Conservation (phyloP, 2,113 vertebrate species). For the Vidua chalybeata region DNA sequence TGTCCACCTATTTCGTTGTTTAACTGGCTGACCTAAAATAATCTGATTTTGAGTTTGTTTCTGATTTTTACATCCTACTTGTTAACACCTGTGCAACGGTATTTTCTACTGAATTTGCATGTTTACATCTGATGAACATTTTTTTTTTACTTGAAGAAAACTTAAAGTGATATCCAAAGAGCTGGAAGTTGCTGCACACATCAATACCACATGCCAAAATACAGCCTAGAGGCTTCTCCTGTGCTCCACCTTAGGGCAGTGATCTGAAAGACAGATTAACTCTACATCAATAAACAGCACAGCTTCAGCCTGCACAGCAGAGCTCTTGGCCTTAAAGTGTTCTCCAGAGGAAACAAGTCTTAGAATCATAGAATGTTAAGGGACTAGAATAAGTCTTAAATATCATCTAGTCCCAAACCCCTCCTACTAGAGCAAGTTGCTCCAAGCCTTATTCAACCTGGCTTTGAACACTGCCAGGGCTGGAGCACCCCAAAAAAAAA, state of each 20-base stretch:
- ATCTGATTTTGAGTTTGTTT: background rate
- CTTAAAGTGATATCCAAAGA: fast-evolving
- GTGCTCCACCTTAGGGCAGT: fast-evolving
- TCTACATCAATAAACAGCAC: fast-evolving
- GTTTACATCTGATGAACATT: fast-evolving
- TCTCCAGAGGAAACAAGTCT: fast-evolving
- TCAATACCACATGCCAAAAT: fast-evolving
- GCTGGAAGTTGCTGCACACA: fast-evolving
- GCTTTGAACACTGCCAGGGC: background rate
- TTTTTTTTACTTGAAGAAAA: background rate
- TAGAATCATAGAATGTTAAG: background rate
- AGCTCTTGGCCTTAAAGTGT: fast-evolving
- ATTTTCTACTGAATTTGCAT: background rate
- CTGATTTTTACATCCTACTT: background rate
- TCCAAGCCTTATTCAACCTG: background rate
- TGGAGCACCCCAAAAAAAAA: background rate
- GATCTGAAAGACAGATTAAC: fast-evolving
- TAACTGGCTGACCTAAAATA: background rate
- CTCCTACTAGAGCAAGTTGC: no score
- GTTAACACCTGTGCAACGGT: fast-evolving
- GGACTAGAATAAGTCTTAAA: background rate
- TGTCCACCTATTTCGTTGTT: background rate
- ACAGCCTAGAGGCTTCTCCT: background rate
- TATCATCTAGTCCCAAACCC: background rate
- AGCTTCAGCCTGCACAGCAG: background rate